These are phyloP conservation scores for Cryptophagus acutangulus DNA, from an alignment of 2,888 invertebrate species.

Conservation along the genomic window DNA sequence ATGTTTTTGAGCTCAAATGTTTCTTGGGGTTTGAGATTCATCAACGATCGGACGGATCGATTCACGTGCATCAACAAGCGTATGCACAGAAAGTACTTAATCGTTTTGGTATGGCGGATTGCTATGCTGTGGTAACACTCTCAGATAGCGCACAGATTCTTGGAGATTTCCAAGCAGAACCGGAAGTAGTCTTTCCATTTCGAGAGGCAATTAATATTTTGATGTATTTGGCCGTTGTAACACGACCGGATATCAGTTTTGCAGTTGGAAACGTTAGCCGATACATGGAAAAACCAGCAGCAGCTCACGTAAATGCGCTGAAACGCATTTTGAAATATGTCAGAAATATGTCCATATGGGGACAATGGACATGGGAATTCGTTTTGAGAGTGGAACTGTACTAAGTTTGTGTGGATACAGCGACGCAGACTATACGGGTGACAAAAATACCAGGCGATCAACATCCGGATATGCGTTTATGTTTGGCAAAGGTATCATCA, in stretches of 20 bases:
- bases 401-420: background rate
- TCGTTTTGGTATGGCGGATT: background rate
- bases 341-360: background rate
- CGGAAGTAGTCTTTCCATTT: background rate
- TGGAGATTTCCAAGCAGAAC: background rate
- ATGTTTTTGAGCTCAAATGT: background rate
- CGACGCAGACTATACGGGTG: constrained; percentile 3
- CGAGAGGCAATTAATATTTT: background rate
- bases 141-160: background rate
- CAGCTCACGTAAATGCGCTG: background rate
- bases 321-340: constrained; percentile 2
- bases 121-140: background rate
- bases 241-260: constrained; percentile 3
- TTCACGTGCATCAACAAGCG: background rate
- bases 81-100: background rate
- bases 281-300: background rate
- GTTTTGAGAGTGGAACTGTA: background rate
- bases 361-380: background rate
- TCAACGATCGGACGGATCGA: background rate
- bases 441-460: constrained; percentile 1
- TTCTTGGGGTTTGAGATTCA: background rate
- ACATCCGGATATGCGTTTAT: constrained; percentile 8
- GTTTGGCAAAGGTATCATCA: constrained; percentile 2
- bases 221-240: background rate
- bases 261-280: background rate